phyloP scores from a whole-genome alignment of 2,113 vertebrate genomes.

The Ceyx cyanopectus region DNA sequence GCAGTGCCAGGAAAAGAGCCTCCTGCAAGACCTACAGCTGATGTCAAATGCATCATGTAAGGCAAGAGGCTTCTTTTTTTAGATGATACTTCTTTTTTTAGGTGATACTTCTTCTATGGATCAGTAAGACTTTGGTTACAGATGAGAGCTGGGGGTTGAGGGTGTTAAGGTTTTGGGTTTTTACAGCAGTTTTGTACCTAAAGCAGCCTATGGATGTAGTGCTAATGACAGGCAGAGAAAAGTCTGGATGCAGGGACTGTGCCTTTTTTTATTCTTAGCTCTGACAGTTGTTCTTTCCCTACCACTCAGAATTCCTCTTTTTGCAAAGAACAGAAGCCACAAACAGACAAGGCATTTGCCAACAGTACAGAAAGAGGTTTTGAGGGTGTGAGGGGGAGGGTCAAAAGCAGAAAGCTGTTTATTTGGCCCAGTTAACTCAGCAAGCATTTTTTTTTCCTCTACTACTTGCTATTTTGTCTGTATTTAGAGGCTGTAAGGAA shows the following conservation, averaged over 20 bases:
- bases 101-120: neutral
- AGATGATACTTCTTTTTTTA: neutral
- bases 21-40: neutral
- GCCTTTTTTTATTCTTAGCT: neutral
- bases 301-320: neutral
- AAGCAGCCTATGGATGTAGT: neutral
- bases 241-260: neutral
- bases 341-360: neutral
- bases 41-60: neutral
- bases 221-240: neutral
- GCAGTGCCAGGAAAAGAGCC: neutral
- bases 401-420: conserved; percentile 46
- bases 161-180: neutral
- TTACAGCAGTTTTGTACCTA: neutral
- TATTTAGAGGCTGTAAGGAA: conserved; percentile 28
- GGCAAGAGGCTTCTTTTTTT: neutral
- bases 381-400: conserved; percentile 42
- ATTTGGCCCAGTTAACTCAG: conserved; percentile 34
- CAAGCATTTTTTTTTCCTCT: conserved; percentile 51
- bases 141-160: neutral
- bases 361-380: neutral
- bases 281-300: neutral
- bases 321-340: neutral
- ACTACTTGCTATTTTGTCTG: conserved; percentile 35
- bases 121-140: neutral